phyloP scores from a whole-genome alignment of 2,113 vertebrate genomes.

The Siphamia tubifer region DNA sequence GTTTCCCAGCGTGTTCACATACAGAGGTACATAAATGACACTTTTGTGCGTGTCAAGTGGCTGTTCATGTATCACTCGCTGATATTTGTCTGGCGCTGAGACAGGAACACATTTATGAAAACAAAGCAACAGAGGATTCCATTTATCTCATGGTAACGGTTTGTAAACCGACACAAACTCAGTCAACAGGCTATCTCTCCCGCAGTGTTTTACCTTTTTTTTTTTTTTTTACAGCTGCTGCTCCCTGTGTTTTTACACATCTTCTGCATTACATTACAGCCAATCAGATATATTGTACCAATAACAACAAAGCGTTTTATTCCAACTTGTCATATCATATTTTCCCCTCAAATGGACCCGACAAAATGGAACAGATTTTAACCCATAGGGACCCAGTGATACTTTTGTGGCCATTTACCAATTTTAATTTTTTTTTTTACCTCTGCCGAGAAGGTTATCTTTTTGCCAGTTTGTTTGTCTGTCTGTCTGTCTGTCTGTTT shows the following conservation, averaged over 20 bases:
- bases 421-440: no score
- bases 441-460: no score
- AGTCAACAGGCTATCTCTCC: neutral
- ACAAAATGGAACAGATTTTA: no score
- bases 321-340: no score
- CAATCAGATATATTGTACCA: neutral
- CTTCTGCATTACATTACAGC: neutral
- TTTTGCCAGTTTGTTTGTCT: no score
- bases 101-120: neutral
- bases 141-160: conserved; percentile 6
- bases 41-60: conserved; percentile 14
- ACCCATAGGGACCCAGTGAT: no score
- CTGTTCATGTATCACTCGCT: conserved; percentile 10
- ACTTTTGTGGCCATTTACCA: no score
- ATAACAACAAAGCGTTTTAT: no score
- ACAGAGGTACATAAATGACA: neutral
- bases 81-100: neutral
- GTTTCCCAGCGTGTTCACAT: neutral
- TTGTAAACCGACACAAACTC: neutral
- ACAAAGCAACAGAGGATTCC: neutral
- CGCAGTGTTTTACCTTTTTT: neutral
- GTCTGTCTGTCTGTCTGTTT: no score
- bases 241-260: neutral
- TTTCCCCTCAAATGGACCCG: no score
- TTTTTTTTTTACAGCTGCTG: neutral